phyloP scores from a whole-genome alignment of 2,888 invertebrate species.

The Buathra laborator region DNA sequence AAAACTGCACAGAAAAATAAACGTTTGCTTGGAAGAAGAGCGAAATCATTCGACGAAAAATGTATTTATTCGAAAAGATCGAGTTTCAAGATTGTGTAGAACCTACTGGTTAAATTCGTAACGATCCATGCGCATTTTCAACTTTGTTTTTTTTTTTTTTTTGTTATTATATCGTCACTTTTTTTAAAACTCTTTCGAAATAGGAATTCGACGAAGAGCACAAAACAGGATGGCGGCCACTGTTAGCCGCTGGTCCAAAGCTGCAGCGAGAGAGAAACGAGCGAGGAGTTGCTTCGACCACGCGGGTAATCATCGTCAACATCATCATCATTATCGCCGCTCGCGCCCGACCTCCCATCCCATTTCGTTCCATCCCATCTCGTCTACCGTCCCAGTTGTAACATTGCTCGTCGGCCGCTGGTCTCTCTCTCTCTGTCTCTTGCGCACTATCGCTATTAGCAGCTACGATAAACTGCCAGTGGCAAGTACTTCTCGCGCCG shows the following conservation, averaged over 20 bases:
- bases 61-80: conserved; percentile 58
- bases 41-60: conserved; percentile 26
- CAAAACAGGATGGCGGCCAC: conserved; percentile 51
- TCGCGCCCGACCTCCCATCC: conserved; percentile 70
- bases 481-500: conserved; percentile 77
- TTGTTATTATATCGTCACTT: conserved; percentile 35
- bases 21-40: background rate
- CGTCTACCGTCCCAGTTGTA: conserved; percentile 75
- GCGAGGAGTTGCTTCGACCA: conserved; percentile 72
- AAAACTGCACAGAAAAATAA: conserved; percentile 11
- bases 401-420: conserved; percentile 60
- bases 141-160: conserved; percentile 25
- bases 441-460: conserved; percentile 75
- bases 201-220: conserved; percentile 44
- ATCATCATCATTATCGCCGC: conserved; percentile 82
- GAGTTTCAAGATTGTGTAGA: conserved; percentile 49
- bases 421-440: conserved; percentile 29
- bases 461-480: conserved; percentile 78
- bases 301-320: conserved; percentile 83
- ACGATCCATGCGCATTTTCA: conserved; percentile 31
- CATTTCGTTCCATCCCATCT: conserved; percentile 76
- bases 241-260: conserved; percentile 51
- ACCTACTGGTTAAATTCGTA: conserved; percentile 45
- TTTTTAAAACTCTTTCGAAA: conserved; percentile 57
- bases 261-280: conserved; percentile 57